Conservation (phyloP, 1,140 invertebrate species). For the Gonioctena quinquepunctata region DNA sequence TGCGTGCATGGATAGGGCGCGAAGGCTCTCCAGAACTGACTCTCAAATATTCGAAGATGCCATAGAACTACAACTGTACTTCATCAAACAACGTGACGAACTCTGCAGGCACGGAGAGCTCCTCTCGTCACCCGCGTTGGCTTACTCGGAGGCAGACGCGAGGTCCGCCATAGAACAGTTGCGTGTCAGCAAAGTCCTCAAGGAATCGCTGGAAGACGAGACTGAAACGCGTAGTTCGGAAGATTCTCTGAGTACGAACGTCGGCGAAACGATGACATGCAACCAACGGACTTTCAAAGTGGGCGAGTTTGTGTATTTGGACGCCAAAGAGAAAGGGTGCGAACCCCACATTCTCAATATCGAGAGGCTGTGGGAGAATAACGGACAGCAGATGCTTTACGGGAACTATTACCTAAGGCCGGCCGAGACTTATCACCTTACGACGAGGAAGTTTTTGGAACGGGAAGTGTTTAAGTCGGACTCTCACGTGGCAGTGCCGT, state of each 20-base stretch:
- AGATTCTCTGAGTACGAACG: conserved; percentile 38
- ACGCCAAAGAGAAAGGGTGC: conserved; percentile 75
- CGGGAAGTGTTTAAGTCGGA: conserved; percentile 97
- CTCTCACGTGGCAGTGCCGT: conserved; percentile 77
- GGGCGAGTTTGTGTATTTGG: conserved; percentile 91
- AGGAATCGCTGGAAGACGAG: conserved; percentile 79
- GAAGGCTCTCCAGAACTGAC: conserved; percentile 84
- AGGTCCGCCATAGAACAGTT: conserved; percentile 74
- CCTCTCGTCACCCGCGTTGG: conserved; percentile 84
- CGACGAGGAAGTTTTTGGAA: conserved; percentile 92
- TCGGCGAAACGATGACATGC: conserved; percentile 63
- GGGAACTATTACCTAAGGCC: conserved; percentile 83
- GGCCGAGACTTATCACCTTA: conserved; percentile 91
- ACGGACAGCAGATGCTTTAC: conserved; percentile 85
- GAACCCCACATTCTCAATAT: conserved; percentile 86
- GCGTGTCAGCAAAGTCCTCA: conserved; percentile 75
- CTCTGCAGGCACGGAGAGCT: conserved; percentile 78
- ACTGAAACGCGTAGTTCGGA: conserved; percentile 60
- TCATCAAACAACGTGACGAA: conserved; percentile 77
- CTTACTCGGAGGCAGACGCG: conserved; percentile 69
- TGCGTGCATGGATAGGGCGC: conserved; percentile 86
- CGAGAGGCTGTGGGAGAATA: conserved; percentile 84
- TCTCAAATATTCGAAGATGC: conserved; percentile 95
- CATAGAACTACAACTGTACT: conserved; percentile 90
- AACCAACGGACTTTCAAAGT: conserved; percentile 76